phyloP scores from a whole-genome alignment of 2,888 invertebrate species.

The Smittia aterrima region DNA sequence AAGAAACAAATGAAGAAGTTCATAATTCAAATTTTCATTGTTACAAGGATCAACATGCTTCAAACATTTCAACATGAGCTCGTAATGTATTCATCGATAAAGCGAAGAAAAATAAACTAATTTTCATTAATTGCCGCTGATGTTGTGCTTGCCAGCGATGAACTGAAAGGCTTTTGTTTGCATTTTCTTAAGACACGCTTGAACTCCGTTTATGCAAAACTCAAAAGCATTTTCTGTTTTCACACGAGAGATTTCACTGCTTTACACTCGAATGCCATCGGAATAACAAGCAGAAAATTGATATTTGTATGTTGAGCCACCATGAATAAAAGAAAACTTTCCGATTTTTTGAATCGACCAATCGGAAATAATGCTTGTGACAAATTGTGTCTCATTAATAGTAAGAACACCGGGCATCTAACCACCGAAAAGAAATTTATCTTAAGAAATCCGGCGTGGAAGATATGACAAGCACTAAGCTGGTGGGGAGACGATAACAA shows the following conservation, averaged over 20 bases:
- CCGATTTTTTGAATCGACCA: constrained; percentile 3
- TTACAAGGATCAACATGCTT: not conserved
- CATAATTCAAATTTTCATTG: no score
- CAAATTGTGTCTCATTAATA: constrained; percentile 34
- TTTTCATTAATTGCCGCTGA: constrained; percentile 19
- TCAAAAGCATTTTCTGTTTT: no score
- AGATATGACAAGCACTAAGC: not conserved
- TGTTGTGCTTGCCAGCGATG: not conserved
- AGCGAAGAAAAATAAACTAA: constrained; percentile 7
- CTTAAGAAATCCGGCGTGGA: not conserved
- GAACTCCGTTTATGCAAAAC: no score
- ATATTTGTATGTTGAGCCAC: not conserved
- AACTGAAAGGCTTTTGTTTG: not conserved
- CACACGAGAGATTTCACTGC: not conserved
- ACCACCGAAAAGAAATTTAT: not conserved
- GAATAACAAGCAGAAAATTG: not conserved
- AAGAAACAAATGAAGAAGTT: no score
- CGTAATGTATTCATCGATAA: constrained; percentile 25
- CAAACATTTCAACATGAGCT: not conserved
- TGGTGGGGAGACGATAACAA: constrained; percentile 9
- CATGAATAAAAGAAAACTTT: constrained; percentile 11
- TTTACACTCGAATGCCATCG: no score
- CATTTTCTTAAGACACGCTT: not conserved
- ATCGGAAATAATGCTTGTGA: constrained; percentile 32
- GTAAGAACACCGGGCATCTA: constrained; percentile 23